Conservation (phyloP, 2,888 invertebrate species). For the Drosophila histrio region DNA sequence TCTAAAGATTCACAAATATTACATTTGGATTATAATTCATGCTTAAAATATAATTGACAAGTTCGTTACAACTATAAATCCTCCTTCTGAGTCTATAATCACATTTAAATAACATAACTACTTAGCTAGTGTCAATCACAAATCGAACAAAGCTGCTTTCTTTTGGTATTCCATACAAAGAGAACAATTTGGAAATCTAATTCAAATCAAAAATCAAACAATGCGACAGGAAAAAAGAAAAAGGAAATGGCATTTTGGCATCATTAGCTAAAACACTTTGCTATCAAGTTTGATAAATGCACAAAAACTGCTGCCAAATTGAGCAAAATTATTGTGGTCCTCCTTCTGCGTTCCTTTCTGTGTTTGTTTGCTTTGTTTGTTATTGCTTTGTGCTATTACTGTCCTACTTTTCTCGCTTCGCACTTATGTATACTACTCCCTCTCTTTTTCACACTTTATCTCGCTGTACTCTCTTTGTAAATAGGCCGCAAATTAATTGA, state of each 20-base stretch:
- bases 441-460: neutral
- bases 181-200: neutral
- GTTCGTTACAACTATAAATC: no score
- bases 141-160: neutral
- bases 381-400: constrained; percentile 32
- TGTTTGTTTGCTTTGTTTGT: constrained; percentile 49
- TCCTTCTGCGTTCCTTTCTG: neutral
- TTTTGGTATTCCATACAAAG: neutral
- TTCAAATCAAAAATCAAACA: constrained; percentile 22
- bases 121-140: neutral
- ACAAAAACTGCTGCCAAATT: constrained; percentile 63
- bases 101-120: neutral
- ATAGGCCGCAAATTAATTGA: constrained; percentile 74
- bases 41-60: no score
- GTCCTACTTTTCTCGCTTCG: neutral
- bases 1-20: no score
- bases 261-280: constrained; percentile 70
- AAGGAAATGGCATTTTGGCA: constrained; percentile 21
- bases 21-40: no score
- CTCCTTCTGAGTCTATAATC: neutral
- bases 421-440: no score
- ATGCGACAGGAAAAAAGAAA: neutral
- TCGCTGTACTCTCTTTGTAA: constrained; percentile 58
- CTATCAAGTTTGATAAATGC: constrained; percentile 73
- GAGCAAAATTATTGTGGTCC: constrained; percentile 56